A percentile compares a stretch with the other conserved stretches of the same genome.
phyloP scores from a whole-genome alignment of 2,113 vertebrate genomes.

The Euleptes europaea region DNA sequence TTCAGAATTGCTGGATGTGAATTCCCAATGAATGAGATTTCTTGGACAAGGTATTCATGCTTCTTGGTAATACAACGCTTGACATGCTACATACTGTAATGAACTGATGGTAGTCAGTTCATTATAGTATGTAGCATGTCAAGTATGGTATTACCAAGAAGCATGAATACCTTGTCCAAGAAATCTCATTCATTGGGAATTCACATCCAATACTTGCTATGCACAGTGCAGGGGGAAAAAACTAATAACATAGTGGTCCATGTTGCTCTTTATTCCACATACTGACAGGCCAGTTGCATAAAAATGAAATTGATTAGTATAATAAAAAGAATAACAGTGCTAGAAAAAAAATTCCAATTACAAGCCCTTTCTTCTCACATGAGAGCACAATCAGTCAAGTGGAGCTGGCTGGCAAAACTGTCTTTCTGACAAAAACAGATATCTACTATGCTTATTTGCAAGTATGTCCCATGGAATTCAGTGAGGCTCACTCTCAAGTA shows the following conservation, averaged over 20 bases:
- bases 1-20: constrained; percentile 34
- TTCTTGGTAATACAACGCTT: constrained; percentile 19
- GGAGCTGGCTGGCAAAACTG: constrained; percentile 11
- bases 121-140: constrained; percentile 35
- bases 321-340: constrained; percentile 41
- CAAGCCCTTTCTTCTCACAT: constrained; percentile 39
- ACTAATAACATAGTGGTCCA: constrained; percentile 16
- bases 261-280: constrained; percentile 42
- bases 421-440: constrained; percentile 28
- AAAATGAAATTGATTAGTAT: constrained; percentile 52
- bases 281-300: constrained; percentile 34
- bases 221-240: constrained; percentile 2
- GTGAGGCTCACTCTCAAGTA: too few species aligned
- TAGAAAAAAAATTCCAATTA: constrained; percentile 40
- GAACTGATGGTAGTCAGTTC: constrained; percentile 47
- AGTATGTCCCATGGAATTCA: too few species aligned
- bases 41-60: not conserved
- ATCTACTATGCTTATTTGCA: not conserved
- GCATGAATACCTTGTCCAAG: not conserved
- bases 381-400: constrained; percentile 33
- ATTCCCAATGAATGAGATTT: constrained; percentile 42
- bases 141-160: constrained; percentile 17
- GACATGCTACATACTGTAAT: constrained; percentile 35
- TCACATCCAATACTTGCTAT: constrained; percentile 29
- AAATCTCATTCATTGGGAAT: constrained; percentile 42